A percentile compares a stretch with the other conserved stretches of the same genome.
phyloP scores from a whole-genome alignment of 2,113 vertebrate species.

The Zingel zingel region DNA sequence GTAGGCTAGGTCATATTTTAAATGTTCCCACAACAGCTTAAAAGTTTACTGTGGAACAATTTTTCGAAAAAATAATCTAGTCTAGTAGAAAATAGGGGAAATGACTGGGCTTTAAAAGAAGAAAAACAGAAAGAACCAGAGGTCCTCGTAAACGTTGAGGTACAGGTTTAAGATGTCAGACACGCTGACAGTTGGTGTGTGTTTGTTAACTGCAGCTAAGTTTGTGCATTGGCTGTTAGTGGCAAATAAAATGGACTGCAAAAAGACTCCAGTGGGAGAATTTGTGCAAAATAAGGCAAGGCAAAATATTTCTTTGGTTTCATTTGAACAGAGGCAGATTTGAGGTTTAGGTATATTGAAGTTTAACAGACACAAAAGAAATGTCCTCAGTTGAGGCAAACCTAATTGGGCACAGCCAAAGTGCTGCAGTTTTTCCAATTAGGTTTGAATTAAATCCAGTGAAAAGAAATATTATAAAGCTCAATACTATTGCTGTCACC shows the following conservation, averaged over 20 bases:
- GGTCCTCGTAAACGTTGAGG: neutral
- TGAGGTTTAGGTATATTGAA: neutral
- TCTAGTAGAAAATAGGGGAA: too few relatives aligned
- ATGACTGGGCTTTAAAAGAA: neutral
- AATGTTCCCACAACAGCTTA: neutral
- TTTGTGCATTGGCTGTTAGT: too few relatives aligned
- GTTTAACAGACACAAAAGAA: neutral
- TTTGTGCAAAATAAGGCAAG: neutral
- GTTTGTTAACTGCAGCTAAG: neutral
- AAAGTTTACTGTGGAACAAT: neutral
- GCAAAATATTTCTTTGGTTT: neutral
- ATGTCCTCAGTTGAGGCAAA: neutral
- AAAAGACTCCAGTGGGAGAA: neutral
- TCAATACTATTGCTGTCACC: neutral
- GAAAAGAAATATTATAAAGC: neutral
- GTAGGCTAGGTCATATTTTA: neutral
- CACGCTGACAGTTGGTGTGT: neutral
- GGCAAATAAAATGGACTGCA: neutral
- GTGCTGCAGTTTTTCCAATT: neutral
- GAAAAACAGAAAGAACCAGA: neutral
- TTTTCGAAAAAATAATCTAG: too few relatives aligned
- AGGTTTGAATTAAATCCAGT: neutral
- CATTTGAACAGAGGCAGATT: neutral
- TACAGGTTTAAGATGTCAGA: neutral
- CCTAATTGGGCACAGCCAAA: neutral